These are phyloP conservation scores for Serrognathus titanus DNA, from an alignment of 2,888 invertebrate species.

Conservation along the genomic window DNA sequence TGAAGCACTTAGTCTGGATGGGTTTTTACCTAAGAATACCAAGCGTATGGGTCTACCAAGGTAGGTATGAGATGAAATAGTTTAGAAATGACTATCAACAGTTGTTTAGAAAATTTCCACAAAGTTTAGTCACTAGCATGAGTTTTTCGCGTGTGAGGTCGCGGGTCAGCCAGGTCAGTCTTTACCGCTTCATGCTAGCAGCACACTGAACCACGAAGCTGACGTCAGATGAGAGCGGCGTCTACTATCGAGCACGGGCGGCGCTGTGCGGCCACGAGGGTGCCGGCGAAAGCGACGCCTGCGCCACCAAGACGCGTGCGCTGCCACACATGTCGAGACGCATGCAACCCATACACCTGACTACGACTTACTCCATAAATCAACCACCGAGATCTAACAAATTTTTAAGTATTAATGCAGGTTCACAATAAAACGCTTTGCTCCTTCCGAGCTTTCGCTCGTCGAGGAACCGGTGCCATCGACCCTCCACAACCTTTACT, in stretches of 20 bases:
- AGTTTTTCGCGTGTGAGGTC: slow-evolving; percentile 26
- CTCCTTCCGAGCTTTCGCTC: no score
- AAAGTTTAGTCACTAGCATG: slow-evolving; percentile 19
- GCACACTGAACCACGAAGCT: slow-evolving; percentile 43
- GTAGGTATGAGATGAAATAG: not conserved
- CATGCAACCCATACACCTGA: slow-evolving; percentile 32
- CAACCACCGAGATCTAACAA: slow-evolving; percentile 26
- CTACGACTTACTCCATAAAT: slow-evolving; percentile 10
- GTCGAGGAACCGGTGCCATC: no score
- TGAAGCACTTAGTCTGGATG: slow-evolving; percentile 15
- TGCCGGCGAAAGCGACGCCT: slow-evolving; percentile 40
- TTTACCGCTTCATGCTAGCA: slow-evolving; percentile 47
- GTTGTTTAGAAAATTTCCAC: no score
- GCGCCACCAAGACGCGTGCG: slow-evolving; percentile 40
- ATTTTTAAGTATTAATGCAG: not conserved
- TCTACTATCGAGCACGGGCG: slow-evolving; percentile 48
- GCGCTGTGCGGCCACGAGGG: slow-evolving; percentile 45
- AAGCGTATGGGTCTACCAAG: slow-evolving; percentile 9
- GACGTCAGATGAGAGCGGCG: slow-evolving; percentile 46
- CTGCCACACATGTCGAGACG: slow-evolving; percentile 20
- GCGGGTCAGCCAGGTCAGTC: slow-evolving; percentile 41
- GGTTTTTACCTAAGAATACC: not conserved
- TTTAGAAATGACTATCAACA: not conserved
- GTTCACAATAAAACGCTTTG: no score
- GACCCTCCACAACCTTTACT: no score